phyloP scores from a whole-genome alignment of 2,113 vertebrate genomes.

The Sphaerodactylus townsendi region DNA sequence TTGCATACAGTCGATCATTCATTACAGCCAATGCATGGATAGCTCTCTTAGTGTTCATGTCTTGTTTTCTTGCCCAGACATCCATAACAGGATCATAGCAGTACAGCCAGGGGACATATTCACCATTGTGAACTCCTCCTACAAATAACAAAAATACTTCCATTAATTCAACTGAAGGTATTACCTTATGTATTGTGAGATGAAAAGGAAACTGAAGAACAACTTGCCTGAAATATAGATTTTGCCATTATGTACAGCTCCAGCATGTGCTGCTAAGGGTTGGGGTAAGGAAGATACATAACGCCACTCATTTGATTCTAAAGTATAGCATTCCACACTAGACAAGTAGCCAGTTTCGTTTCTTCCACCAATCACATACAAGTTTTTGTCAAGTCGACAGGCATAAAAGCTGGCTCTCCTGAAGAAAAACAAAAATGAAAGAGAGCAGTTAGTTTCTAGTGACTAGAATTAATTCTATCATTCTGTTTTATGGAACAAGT shows the following conservation, averaged over 20 bases:
- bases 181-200: background rate
- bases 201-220: constrained; percentile 11
- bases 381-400: constrained; percentile 94
- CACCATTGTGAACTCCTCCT: constrained; percentile 98
- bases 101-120: constrained; percentile 98
- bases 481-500: background rate
- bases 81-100: constrained; percentile 98
- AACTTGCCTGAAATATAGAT: constrained; percentile 97
- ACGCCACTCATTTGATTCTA: constrained; percentile 98
- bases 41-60: constrained; percentile 99
- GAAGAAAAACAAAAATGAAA: constrained; percentile 52
- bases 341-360: constrained; percentile 97
- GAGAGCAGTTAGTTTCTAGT: constrained; percentile 38
- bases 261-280: constrained; percentile 94
- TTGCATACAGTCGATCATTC: constrained; percentile 97
- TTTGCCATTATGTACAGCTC: constrained; percentile 96
- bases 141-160: constrained; percentile 46
- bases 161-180: constrained; percentile 23
- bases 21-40: constrained; percentile 96
- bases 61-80: constrained; percentile 98
- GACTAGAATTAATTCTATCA: background rate
- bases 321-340: constrained; percentile 96
- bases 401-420: constrained; percentile 99
- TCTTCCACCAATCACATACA: constrained; percentile 95
- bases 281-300: constrained; percentile 94